Percentiles rank a stretch among this genome's conserved stretches.
Conservation (phyloP, 2,113 vertebrate species). For the Pycnonotus jocosus region DNA sequence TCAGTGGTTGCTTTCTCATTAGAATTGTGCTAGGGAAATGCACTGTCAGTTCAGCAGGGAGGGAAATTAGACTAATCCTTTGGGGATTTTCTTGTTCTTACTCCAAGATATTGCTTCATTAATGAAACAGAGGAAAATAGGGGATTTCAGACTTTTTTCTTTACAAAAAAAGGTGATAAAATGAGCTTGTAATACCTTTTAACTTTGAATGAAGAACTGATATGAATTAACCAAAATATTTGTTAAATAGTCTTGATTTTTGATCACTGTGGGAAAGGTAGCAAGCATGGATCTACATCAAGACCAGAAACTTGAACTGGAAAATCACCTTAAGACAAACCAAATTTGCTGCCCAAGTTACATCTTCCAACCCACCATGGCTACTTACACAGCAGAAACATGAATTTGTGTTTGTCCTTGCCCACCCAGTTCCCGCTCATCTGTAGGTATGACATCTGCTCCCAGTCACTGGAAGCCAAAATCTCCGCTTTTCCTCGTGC, state of each 20-base stretch:
- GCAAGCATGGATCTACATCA: background rate
- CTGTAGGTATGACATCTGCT: background rate
- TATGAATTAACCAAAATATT: background rate
- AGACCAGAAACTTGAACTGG: background rate
- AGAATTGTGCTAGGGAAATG: background rate
- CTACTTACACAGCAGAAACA: background rate
- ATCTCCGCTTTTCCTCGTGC: background rate
- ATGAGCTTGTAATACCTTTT: background rate
- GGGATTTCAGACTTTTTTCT: background rate
- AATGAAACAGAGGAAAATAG: background rate
- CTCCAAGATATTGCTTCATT: background rate
- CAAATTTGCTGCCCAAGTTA: accelerated
- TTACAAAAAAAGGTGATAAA: background rate
- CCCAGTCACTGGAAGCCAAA: background rate
- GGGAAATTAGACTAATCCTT: background rate
- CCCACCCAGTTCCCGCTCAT: background rate
- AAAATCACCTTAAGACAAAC: background rate
- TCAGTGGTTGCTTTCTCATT: background rate
- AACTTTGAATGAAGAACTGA: background rate
- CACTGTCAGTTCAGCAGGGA: background rate
- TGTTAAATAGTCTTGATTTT: background rate
- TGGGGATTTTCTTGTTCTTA: background rate
- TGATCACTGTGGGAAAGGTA: background rate
- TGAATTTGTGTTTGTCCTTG: background rate
- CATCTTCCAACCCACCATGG: background rate